phyloP scores from a whole-genome alignment of 2,888 invertebrate species.

The Smittia aterrima region DNA sequence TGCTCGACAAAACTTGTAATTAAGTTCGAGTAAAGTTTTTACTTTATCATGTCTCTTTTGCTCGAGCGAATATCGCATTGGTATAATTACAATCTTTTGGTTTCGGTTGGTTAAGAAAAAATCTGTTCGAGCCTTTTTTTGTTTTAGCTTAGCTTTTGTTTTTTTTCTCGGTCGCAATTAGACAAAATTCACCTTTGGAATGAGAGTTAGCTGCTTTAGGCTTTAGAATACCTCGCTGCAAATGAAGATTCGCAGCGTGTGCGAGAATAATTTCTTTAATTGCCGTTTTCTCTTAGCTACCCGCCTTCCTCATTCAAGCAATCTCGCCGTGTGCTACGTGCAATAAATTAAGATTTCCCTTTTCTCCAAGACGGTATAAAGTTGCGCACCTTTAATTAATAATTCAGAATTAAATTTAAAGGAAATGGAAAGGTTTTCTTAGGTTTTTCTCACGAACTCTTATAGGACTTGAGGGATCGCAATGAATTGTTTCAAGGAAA shows the following conservation, averaged over 20 bases:
- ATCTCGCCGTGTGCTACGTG: not conserved
- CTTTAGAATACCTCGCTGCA: too few species aligned
- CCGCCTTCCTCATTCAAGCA: not conserved
- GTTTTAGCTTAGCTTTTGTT: not conserved
- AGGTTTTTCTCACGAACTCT: too few species aligned
- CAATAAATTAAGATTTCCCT: not conserved
- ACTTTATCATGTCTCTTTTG: not conserved
- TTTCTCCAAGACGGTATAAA: not conserved
- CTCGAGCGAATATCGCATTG: constrained; percentile 4
- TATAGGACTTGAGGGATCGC: too few species aligned
- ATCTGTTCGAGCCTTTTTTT: too few species aligned
- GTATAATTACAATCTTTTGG: constrained; percentile 1
- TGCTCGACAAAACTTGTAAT: not conserved
- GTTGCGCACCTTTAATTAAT: not conserved
- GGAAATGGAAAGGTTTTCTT: too few species aligned
- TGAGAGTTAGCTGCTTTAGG: not conserved
- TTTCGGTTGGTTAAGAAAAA: not conserved
- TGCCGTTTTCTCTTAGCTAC: too few species aligned
- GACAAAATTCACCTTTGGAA: not conserved
- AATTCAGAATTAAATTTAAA: not conserved
- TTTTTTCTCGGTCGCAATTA: not conserved
- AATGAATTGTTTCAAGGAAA: too few species aligned
- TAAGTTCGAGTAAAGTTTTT: not conserved
- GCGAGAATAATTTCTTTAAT: too few species aligned
- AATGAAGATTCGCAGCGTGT: not conserved